Base-by-base conservation (phyloP, 2,888 invertebrate genomes). In the Ochropleura plecta region DNA sequence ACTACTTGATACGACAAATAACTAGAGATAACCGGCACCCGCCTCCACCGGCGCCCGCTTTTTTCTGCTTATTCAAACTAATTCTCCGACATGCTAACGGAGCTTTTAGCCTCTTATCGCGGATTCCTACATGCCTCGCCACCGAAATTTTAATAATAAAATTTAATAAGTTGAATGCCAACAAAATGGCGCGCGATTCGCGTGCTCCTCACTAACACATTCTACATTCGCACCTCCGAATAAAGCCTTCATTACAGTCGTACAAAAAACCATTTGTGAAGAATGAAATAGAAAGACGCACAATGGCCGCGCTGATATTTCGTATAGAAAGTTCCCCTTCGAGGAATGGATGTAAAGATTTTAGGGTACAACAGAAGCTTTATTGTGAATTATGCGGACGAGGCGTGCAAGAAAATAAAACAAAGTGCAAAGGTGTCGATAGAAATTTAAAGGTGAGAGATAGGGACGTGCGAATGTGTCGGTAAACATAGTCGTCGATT, bases 1-100 rank as follows among this genome's bases (percentile, higher is more conserved):
- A 92, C 92, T 93, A 94, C 95, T 94, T 94, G 94, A 94, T 95
- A 94, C 94, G 95, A 96, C 95, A 96, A 96, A 96, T 95, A 95
- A 94, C 93, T 88, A 90, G 88, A 95, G 96, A 96, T 96, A 96
- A 93, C 93, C 88, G 84, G 90, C 89, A 90, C 91, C 89, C 90
- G 90, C 87, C 89, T 86, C 78, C 82, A 85, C 86, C 89, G 94
- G 95, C 94, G 94, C 94, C 94, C 90, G 86, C 90, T 93, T 94
- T 94, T 95, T 95, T 92, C 88, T 91, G 87, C 90, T 88, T 92
- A 89, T 89, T 89, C 87, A 89, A 91, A 93, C 93, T 93, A 93
- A 95, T 92, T 92, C 90, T 88, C 87, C 87, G 89, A 86, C 90
- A 89, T 88, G 84, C 86, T 88, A 89, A 90, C 90, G 89, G 90